These are phyloP conservation scores for Puntigrus tetrazona DNA, from an alignment of 2,113 vertebrate species.

Conservation along the genomic window DNA sequence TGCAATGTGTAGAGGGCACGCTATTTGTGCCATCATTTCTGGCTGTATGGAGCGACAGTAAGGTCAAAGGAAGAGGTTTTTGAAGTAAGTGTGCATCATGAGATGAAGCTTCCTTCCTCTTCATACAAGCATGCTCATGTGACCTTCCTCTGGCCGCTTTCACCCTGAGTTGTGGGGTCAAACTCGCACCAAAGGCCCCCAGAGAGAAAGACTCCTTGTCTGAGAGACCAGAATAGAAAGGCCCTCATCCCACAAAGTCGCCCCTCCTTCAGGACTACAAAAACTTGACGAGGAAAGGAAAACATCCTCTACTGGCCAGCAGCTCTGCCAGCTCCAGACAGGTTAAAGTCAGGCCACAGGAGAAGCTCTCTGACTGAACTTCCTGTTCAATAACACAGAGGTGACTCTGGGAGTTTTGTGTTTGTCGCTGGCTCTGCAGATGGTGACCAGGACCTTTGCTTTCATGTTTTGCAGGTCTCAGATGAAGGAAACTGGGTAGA, in stretches of 20 bases:
- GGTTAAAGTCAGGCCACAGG: constrained; percentile 53
- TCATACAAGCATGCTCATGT: constrained; percentile 30
- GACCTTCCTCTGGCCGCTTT: constrained; percentile 47
- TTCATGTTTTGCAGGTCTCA: neutral
- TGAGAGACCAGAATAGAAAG: constrained; percentile 55
- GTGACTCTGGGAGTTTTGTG: constrained; percentile 48
- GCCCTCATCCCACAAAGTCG: neutral
- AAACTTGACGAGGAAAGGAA: constrained; percentile 52
- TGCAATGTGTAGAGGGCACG: neutral
- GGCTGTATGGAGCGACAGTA: neutral
- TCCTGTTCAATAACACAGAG: constrained; percentile 49
- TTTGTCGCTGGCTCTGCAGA: constrained; percentile 35
- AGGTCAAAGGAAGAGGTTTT: constrained; percentile 41
- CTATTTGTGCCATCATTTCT: neutral
- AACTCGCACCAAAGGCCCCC: constrained; percentile 47
- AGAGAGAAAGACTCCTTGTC: constrained; percentile 42
- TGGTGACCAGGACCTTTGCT: constrained; percentile 8
- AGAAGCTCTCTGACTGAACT: constrained; percentile 50
- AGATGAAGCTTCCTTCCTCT: constrained; percentile 51
- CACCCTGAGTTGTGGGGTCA: constrained; percentile 44
- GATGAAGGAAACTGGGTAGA: neutral
- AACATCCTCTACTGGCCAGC: constrained; percentile 55
- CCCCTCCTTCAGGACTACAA: constrained; percentile 37
- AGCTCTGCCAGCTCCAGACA: constrained; percentile 47
- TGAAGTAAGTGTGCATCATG: constrained; percentile 40